Base-by-base conservation (phyloP, 1,140 invertebrate species). In the Platyscapa corneri region DNA sequence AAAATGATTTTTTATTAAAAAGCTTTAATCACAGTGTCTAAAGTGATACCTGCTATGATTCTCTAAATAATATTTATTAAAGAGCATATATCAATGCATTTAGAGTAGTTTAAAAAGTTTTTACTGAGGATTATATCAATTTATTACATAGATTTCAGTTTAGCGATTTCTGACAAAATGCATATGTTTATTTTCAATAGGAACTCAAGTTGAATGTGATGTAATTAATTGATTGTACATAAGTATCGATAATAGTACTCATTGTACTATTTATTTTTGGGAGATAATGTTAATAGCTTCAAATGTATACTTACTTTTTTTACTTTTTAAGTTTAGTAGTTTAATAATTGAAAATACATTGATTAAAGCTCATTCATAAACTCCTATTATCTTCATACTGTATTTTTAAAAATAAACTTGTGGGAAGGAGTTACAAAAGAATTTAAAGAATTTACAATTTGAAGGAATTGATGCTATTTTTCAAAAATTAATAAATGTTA, bases 141-240 rank as follows among this genome's bases (percentile, higher is more conserved):
- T 75, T n/a, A 39, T 37, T 12, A 82, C 30, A 3, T 23, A 53
- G 23, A 74, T 82, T 82, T 78, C 34, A 23, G 6, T 39, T 39
- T 39, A 27, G 3, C 14, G 0, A 39, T 64, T 27, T 56, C 32
- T 30, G 39, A 74, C 12, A 46, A 85, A 78, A 74, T 80, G 49
- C n/a, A 34, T 76, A 77, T 64, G n/a, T 49, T 34, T 53, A 64
- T 65, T 80, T 42, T 82, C 27, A 23, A 76, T 65, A 65, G 20
- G 12, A 34, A 83, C 46, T 79, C 39, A 72, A 60, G 56, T 72
- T n/a, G n/a, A 76, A 32, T 83, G 74, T 65, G 56, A 46, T 75
- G 27, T 70, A 39, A 70, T 86, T 46, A 46, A 46, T 46, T 65
- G 46, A 82, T 86, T 86, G 72, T 86, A 70, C n/a, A 86, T 75